Evolutionary conservation across 2,888 invertebrate species (phyloP), one percentile per base, ranked within the genome.

Genomic region (Leptinotarsa haldemani): DNA sequence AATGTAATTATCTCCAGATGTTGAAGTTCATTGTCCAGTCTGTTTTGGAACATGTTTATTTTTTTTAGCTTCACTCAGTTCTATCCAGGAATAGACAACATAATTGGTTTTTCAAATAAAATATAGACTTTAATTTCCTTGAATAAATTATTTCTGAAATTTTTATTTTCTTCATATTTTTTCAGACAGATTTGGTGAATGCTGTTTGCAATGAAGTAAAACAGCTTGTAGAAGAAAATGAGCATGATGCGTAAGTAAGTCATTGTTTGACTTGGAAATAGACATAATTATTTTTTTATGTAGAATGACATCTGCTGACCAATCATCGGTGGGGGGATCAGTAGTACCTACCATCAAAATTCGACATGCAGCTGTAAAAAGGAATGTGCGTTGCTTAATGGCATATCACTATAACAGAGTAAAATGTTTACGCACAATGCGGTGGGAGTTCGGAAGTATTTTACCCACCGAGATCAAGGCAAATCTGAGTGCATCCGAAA

Each of bases 381-480:
- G 98, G 58, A 97, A 98, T 85, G 94, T 97, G 84, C 91, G 98
- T 50, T 98, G 98, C 84, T 89, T 98, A 0, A 88, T 97, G 1
- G 92, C 95, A 0, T 96, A 96, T 83, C 88, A 95, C 69, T 94
- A 95, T 85, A 95, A 94, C 82, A 90, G 99, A 78, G 89, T 98
- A 85, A 90, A 91, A 79, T 92, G 93, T 83, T 91, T 99, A 25
- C 92, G 94, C 81, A 92, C 94, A n/a, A 90, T 97, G 87, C 90
- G 99, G 65, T 99, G 99, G 99, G 95, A 97, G 83, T 95, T 97
- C 85, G 99, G 99, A 1, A 95, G 97, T 52, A 94, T 97, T 65
- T 87, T 99, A 70, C 98, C 98, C 0, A 87, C 91, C 0, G 97
- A 97, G 85, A 93, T 98, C 0, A 93, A 94, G 85, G 90, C 91